These are phyloP conservation scores for Halotydeus destructor DNA, from an alignment of 1,140 invertebrate species.

Conservation along the genomic window DNA sequence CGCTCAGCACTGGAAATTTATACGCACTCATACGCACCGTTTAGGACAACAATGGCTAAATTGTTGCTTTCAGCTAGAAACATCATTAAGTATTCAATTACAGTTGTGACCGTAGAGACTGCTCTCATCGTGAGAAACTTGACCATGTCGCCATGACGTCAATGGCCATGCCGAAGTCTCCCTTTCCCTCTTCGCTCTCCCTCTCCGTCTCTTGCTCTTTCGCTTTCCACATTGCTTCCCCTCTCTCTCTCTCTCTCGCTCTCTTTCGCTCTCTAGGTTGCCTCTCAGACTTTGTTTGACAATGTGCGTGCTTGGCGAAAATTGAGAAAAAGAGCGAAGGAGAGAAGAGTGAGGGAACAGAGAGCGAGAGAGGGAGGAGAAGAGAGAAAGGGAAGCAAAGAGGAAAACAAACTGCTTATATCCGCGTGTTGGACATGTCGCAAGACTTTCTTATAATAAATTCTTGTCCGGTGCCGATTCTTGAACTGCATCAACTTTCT, in stretches of 20 bases:
- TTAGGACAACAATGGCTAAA: not conserved
- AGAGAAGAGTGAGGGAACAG: no score
- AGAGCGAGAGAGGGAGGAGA: not conserved
- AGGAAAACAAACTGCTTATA: not conserved
- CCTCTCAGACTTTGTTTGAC: no score
- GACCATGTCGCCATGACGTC: not conserved
- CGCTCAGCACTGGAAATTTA: not conserved
- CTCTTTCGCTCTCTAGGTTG: constrained; percentile 23
- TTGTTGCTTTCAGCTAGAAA: not conserved
- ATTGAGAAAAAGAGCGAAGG: no score
- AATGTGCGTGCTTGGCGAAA: no score
- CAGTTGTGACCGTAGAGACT: not conserved
- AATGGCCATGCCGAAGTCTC: not conserved
- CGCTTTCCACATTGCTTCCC: not conserved
- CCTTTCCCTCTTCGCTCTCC: not conserved
- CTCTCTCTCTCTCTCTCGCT: constrained; percentile 2
- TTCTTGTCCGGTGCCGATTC: no score
- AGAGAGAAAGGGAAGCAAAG: not conserved
- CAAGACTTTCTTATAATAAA: no score
- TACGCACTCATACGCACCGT: not conserved
- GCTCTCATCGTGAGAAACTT: not conserved
- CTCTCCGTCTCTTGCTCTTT: not conserved
- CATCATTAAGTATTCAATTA: not conserved
- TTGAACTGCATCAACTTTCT: no score
- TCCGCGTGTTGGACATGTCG: no score